Evolutionary conservation across 2,113 vertebrate genomes (phyloP).

Genomic region (Todiramphus saurophagus): DNA sequence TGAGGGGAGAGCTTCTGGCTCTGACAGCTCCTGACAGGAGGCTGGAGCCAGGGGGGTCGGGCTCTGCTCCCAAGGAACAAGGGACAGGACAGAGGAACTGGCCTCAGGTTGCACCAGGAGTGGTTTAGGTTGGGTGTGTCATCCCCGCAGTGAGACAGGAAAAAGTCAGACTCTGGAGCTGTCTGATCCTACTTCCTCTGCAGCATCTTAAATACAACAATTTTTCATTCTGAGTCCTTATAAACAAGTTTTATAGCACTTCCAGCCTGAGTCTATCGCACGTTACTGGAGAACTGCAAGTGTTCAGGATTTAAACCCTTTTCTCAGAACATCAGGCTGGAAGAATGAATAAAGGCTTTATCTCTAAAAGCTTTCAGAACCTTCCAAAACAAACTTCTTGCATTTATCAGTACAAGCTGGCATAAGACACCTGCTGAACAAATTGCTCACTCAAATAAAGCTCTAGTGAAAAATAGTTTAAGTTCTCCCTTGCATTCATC

Average conservation of each 20-base stretch:
- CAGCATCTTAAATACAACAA: constrained; percentile 26
- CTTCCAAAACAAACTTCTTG: not conserved
- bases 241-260: constrained; percentile 62
- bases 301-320: constrained; percentile 33
- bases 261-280: constrained; percentile 11
- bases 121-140: not conserved
- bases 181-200: not conserved
- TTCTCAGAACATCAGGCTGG: not conserved
- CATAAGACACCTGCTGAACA: not conserved
- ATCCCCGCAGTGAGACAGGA: not conserved
- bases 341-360: not conserved
- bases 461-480: not conserved
- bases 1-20: too few relatives aligned
- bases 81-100: not conserved
- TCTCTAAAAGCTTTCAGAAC: constrained; percentile 16
- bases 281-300: constrained; percentile 24
- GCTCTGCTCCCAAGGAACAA: too few relatives aligned
- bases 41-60: too few relatives aligned
- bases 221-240: constrained; percentile 40
- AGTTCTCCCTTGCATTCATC: not conserved
- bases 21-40: too few relatives aligned
- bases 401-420: not conserved
- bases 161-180: not conserved
- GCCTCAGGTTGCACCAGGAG: too few relatives aligned
- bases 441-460: not conserved